A percentile compares a stretch with the other conserved stretches of the same genome.
phyloP scores from a whole-genome alignment of 2,797 vertebrate genomes.

The Chaenodraco wilsoni region DNA sequence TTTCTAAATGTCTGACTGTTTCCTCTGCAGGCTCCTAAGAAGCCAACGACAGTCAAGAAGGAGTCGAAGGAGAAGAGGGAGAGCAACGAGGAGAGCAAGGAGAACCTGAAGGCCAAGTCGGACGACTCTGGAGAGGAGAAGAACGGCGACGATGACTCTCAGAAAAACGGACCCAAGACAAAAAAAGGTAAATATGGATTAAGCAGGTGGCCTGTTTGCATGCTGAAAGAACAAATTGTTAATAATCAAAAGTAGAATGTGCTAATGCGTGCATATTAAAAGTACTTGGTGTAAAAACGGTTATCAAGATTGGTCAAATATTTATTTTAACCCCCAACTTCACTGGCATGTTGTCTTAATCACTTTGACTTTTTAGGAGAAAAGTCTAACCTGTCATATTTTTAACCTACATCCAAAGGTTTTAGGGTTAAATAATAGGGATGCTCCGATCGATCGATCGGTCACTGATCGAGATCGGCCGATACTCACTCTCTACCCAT shows the following conservation, averaged over 20 bases:
- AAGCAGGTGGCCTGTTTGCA: no score
- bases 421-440: no score
- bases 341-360: no score
- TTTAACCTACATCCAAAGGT: no score
- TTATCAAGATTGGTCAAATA: no score
- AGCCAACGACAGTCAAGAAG: slow-evolving; percentile 64
- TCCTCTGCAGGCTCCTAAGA: slow-evolving; percentile 84
- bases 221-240: neutral
- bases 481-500: no score
- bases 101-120: slow-evolving; percentile 94
- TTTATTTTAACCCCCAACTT: no score
- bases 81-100: slow-evolving; percentile 92
- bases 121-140: slow-evolving; percentile 98
- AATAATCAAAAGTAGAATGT: neutral
- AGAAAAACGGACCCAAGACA: slow-evolving; percentile 89
- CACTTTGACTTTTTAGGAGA: no score
- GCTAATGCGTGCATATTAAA: neutral
- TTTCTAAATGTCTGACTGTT: neutral
- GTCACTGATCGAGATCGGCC: no score
- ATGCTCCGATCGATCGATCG: no score
- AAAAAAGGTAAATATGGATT: slow-evolving; percentile 88
- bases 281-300: no score
- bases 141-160: slow-evolving; percentile 93
- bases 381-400: no score
- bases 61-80: slow-evolving; percentile 93